Percentiles rank a stretch among this genome's conserved stretches.
phyloP scores from a whole-genome alignment of 2,113 vertebrate genomes.

The Chaenogobius annularis region DNA sequence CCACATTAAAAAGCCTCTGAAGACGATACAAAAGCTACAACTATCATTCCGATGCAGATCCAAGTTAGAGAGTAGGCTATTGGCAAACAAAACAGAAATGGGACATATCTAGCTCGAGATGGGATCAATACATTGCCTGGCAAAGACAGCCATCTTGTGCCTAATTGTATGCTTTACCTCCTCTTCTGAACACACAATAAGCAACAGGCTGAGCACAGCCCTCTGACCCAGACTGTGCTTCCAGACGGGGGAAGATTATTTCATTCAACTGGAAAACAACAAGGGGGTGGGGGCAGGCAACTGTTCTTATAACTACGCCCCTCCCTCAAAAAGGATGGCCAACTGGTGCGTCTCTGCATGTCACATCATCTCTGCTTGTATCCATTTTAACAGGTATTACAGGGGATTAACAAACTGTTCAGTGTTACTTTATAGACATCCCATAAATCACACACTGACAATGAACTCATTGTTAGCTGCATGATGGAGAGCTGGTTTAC shows the following conservation, averaged over 20 bases:
- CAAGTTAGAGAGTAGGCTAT: constrained; percentile 45
- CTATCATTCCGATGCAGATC: constrained; percentile 27
- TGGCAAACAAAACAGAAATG: constrained; percentile 62
- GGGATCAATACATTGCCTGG: constrained; percentile 75
- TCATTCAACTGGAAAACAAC: constrained; percentile 83
- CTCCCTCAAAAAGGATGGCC: constrained; percentile 63
- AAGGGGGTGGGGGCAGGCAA: constrained; percentile 71
- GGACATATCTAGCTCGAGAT: constrained; percentile 59
- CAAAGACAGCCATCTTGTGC: constrained; percentile 83
- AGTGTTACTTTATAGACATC: constrained; percentile 62
- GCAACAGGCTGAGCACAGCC: constrained; percentile 81
- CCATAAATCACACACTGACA: constrained; percentile 64
- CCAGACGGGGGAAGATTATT: constrained; percentile 79
- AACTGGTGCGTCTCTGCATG: constrained; percentile 50
- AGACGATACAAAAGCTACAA: constrained; percentile 60
- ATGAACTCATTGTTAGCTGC: constrained; percentile 61
- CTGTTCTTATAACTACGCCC: constrained; percentile 66
- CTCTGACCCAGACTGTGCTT: constrained; percentile 81
- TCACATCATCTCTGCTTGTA: constrained; percentile 51
- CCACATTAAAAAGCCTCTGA: constrained; percentile 34
- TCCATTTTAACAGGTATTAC: constrained; percentile 66
- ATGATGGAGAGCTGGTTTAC: constrained; percentile 63
- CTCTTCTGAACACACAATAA: constrained; percentile 78
- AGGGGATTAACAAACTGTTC: constrained; percentile 71
- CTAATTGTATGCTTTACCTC: constrained; percentile 79